Conservation (phyloP, 2,888 invertebrate species). For the Perizoma flavofasciatum region DNA sequence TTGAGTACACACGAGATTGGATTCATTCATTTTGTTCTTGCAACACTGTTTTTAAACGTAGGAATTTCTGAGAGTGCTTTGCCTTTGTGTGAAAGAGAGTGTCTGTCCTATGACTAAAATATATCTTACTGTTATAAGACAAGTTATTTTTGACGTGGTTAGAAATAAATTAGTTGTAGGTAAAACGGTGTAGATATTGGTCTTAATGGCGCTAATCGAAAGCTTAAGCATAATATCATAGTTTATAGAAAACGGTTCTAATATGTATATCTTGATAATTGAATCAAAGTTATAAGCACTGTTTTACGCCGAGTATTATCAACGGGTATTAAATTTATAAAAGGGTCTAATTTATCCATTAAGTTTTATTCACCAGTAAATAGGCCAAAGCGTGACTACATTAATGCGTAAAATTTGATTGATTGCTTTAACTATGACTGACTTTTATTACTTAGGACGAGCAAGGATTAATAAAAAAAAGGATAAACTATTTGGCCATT, state of each 20-base stretch:
- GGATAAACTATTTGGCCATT: background rate
- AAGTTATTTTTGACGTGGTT: too few species aligned
- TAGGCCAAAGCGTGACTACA: constrained; percentile 55
- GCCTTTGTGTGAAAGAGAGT: too few species aligned
- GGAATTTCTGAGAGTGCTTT: constrained; percentile 7
- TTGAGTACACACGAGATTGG: constrained; percentile 31
- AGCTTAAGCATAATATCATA: too few species aligned
- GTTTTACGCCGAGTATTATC: constrained; percentile 14
- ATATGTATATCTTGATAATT: background rate
- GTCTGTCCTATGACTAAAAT: too few species aligned
- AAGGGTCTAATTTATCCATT: constrained; percentile 54
- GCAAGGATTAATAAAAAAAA: constrained; percentile 10
- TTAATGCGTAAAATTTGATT: constrained; percentile 70
- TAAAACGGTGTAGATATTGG: too few species aligned
- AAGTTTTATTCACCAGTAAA: constrained; percentile 73
- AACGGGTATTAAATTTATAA: constrained; percentile 22
- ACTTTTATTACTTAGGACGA: constrained; percentile 27
- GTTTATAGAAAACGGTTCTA: too few species aligned
- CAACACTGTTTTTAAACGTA: constrained; percentile 1
- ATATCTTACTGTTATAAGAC: too few species aligned
- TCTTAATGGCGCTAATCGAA: too few species aligned
- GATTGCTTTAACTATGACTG: constrained; percentile 52
- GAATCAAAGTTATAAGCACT: constrained; percentile 11
- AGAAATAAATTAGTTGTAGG: too few species aligned
- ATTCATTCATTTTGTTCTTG: constrained; percentile 29